Conservation (phyloP, 2,888 invertebrate species). For the Linyphia triangularis region DNA sequence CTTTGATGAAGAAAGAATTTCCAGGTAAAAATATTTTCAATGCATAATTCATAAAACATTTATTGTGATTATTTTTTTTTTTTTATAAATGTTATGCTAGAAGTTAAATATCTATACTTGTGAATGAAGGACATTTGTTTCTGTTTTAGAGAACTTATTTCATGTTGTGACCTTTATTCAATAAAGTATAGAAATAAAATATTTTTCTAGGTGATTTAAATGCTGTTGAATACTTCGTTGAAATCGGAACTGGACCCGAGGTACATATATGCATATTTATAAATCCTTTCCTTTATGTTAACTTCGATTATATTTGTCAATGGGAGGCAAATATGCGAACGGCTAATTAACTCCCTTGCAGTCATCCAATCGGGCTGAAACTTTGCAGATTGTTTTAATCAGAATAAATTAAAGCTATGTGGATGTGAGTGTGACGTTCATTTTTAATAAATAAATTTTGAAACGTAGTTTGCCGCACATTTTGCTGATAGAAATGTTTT, state of each 20-base stretch:
- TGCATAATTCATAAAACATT: not conserved
- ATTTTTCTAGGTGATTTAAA: constrained; percentile 79
- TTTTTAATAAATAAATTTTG: too few species aligned
- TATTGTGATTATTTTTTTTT: not conserved
- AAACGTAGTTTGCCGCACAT: too few species aligned
- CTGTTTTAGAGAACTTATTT: too few species aligned
- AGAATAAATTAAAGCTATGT: too few species aligned
- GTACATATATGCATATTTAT: constrained; percentile 75
- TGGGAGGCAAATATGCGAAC: too few species aligned
- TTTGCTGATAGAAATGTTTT: too few species aligned
- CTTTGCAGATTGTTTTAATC: too few species aligned
- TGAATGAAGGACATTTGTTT: not conserved
- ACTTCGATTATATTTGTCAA: too few species aligned
- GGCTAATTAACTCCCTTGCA: too few species aligned
- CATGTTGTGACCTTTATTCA: too few species aligned
- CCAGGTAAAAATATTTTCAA: constrained; percentile 77
- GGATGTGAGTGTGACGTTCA: too few species aligned
- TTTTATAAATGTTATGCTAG: not conserved
- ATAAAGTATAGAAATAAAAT: not conserved
- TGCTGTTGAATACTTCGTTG: constrained; percentile 79
- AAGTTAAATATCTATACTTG: not conserved
- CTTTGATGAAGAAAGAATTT: constrained; percentile 79
- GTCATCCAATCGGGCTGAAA: too few species aligned
- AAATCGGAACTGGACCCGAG: constrained; percentile 78
- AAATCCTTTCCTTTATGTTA: not conserved